Evolutionary conservation across 1,140 invertebrate genomes (phyloP).

Genomic region (Himalopsyche phryganea): DNA sequence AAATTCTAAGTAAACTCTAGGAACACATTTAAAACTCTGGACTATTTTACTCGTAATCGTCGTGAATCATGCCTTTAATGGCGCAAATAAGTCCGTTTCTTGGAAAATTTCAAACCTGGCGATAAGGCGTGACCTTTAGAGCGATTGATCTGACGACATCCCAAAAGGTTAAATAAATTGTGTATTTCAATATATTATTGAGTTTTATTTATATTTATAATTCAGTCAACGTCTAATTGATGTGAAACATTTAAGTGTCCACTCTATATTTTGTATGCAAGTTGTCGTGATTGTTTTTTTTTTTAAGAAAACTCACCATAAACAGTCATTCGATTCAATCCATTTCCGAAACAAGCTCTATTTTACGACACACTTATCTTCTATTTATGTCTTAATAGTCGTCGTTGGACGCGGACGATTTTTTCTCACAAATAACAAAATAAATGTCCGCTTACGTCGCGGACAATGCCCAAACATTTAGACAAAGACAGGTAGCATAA

Average conservation of each 20-base stretch:
- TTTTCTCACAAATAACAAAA: conserved; percentile 20
- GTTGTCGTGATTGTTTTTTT: no score
- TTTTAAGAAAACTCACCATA: no score
- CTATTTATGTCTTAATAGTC: conserved; percentile 21
- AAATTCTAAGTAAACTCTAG: background rate
- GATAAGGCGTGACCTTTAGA: conserved; percentile 21
- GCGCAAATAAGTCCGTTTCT: conserved; percentile 28
- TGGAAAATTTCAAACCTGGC: conserved; percentile 27
- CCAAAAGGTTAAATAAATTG: conserved; percentile 34
- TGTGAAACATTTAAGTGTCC: no score
- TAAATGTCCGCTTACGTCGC: conserved; percentile 29
- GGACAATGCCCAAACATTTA: conserved; percentile 29
- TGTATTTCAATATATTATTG: no score
- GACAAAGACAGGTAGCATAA: conserved; percentile 32
- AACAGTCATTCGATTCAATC: background rate
- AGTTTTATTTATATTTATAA: no score
- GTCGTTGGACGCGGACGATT: background rate
- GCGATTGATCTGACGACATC: conserved; percentile 32
- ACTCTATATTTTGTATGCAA: no score
- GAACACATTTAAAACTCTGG: no score
- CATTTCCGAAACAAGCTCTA: background rate
- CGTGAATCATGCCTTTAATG: conserved; percentile 27
- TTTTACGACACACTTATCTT: conserved; percentile 10
- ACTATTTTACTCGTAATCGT: no score
- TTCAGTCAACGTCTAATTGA: no score